Evolutionary conservation across 2,888 invertebrate species (phyloP).

Genomic region (Lycocerus yunnanus): DNA sequence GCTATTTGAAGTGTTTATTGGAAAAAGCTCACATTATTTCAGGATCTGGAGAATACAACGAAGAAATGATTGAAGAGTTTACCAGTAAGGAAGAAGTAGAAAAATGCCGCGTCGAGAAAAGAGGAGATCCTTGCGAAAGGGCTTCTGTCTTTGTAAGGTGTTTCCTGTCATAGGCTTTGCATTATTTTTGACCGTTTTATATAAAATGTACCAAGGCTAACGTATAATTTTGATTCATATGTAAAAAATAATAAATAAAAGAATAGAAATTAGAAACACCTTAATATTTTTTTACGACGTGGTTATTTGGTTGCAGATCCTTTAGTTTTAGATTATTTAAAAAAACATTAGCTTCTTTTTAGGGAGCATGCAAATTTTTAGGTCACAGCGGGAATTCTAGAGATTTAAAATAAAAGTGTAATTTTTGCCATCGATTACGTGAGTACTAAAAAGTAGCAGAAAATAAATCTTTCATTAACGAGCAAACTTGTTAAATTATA

Average conservation of each 20-base stretch:
- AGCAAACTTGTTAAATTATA: background rate
- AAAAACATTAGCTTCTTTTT: background rate
- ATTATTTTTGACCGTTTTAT: background rate
- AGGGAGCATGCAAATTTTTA: background rate
- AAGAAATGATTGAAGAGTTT: background rate
- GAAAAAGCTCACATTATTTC: constrained; percentile 56
- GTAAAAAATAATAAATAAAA: background rate
- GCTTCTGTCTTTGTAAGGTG: constrained; percentile 9
- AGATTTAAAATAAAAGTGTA: background rate
- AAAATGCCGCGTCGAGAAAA: constrained; percentile 1
- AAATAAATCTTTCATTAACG: background rate
- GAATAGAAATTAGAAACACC: background rate
- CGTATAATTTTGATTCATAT: background rate
- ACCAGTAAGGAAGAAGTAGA: background rate
- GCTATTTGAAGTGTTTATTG: constrained; percentile 59
- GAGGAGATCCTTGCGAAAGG: constrained; percentile 1
- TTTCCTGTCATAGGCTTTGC: background rate
- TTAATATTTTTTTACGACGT: background rate
- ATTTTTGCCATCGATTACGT: background rate
- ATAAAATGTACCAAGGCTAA: background rate
- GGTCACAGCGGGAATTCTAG: background rate
- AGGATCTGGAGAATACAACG: constrained; percentile 22
- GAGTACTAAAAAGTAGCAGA: background rate
- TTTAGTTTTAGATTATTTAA: background rate
- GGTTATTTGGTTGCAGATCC: background rate